Evolutionary conservation across 2,888 invertebrate species (phyloP), one percentile per base, ranked within the genome.

Genomic region (Lomographa bimaculata): DNA sequence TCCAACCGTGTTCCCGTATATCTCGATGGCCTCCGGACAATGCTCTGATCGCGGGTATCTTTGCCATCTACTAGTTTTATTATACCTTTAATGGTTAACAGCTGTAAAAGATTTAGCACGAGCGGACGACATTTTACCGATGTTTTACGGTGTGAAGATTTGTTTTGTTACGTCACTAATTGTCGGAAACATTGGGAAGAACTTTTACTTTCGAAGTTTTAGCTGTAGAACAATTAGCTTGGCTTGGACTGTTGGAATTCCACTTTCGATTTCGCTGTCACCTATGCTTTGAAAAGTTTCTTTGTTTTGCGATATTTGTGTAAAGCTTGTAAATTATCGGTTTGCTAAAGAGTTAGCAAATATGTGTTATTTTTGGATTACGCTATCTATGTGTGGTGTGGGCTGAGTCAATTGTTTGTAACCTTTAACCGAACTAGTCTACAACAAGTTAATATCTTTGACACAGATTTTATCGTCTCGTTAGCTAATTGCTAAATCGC

Each of bases 401-500:
- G 1, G 8, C 2, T n/a, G n/a, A 17, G 10, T 32, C 21, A 27
- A 34, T 19, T 20, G 24, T 34, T 4, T 27, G 17, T 23, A 27
- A 27, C 27, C 9, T 7, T 23, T 30, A 16, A 23, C 17, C 7
- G 21, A n/a, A 18, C 29, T 7, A 18, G 7, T 8, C 30, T 23
- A 27, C 29, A 38, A 30, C 25, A 18, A 39, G 23, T 37, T 38
- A 50, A 47, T 55, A 49, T 39, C 32, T 57, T 37, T 46, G 54
- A 60, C 60, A 64, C 56, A 58, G 64, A 67, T 67, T 62, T 51
- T 50, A 55, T 58, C 51, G 47, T 60, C 49, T 50, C 39, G 24
- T 35, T 27, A 36, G 43, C 49, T 63, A 66, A 74, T 67, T 64
- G 55, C 57, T 68, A 70, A 75, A 75, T 73, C 72, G 70, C 57